These are phyloP conservation scores for cat (Felis catus) DNA, from an alignment of 2,113 vertebrate species.

Conservation along the genomic window F.catus_Fca126_mat1.0 CM031421.1:76809001-76809500, in stretches of 20 bases:
- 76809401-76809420: accelerated
- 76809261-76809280: neutral
- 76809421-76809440: accelerated
- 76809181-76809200: neutral
- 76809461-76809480: neutral
- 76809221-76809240: neutral
- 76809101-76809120: neutral
- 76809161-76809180: neutral
- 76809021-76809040: neutral
- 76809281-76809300: accelerated
- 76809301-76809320: neutral
- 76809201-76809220: neutral
- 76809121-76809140: neutral
- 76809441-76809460: neutral
- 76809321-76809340: neutral
- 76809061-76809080: neutral
- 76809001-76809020: neutral
- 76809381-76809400: neutral
- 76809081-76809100: neutral
- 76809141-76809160: neutral
- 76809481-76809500: neutral
- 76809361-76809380: neutral
- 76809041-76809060: neutral
- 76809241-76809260: neutral
- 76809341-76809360: neutral